Evolutionary conservation across 2,888 invertebrate genomes (phyloP), one percentile per base, ranked within the genome.

Genomic region (Rhingia campestris): DNA sequence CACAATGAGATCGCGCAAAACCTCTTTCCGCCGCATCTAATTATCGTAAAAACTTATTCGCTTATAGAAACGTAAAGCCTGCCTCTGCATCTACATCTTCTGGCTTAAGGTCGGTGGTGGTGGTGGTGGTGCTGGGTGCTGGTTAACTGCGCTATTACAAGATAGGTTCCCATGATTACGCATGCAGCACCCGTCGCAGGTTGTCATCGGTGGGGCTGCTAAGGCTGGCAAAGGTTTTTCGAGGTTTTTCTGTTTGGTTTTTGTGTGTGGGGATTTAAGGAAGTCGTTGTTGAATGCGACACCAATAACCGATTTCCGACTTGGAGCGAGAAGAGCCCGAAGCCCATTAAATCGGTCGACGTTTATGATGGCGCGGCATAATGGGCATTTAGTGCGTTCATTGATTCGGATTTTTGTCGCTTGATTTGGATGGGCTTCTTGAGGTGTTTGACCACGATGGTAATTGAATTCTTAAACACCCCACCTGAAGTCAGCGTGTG

Each of bases 161-260:
- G 74, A 79, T 73, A 59, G 63, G 79, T 84, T 84, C 82, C 79
- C 82, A 84, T 84, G 74, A 80, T 80, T 84, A 84, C 79, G 79
- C 82, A 82, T 82, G 73, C 74, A 80, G 53, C 69, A 70, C 64
- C 72, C 82, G 51, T 66, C 41, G 37, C 47, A 30, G 35, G n/a
- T 47, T 12, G 35, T 12, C 14, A n/a, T 39, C 4, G 10, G 49
- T 7, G 7, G 33, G 22, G 54, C 33, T 10, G 37, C 35, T 56
- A 37, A 53, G 56, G 35, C 47, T 33, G 43, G 39, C 54, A 54
- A 70, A 66, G 53, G 59, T 66, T 61, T n/a, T 45, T 67, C 49
- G 9, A 58, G 61, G 72, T 58, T 69, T 73, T 22, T 22, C 22
- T 22, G 22, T 22, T 22, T 22, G 22, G 22, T 22, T 22, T 22